Evolutionary conservation across 2,888 invertebrate species (phyloP).

Genomic region (Capitulum mitella): DNA sequence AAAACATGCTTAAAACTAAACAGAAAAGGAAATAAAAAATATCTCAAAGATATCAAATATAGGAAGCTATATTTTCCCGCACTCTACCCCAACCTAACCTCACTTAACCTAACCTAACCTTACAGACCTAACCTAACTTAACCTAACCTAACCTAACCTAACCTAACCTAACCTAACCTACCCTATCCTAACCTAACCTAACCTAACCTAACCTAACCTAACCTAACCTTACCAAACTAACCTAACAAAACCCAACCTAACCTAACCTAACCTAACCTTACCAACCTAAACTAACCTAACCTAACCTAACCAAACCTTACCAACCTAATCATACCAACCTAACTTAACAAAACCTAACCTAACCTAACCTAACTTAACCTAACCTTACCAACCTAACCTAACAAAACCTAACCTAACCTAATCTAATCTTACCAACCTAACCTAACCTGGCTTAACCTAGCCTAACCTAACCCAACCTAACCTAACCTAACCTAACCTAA

Average conservation of each 20-base stretch:
- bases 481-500: slow-evolving; percentile 27
- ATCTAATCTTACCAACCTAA: slow-evolving; percentile 30
- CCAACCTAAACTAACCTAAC: slow-evolving; percentile 20
- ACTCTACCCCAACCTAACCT: slow-evolving; percentile 30
- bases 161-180: slow-evolving; percentile 25
- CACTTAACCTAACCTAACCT: slow-evolving; percentile 26
- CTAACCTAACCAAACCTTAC: slow-evolving; percentile 25
- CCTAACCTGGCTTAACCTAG: slow-evolving; percentile 27
- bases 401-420: slow-evolving; percentile 27
- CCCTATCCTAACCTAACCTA: slow-evolving; percentile 27
- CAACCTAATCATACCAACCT: slow-evolving; percentile 28
- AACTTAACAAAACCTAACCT: slow-evolving; percentile 28
- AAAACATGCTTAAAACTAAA: too few relatives aligned
- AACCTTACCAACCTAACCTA: slow-evolving; percentile 27
- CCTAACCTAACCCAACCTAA: slow-evolving; percentile 28
- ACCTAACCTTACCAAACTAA: slow-evolving; percentile 25
- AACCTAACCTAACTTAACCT: slow-evolving; percentile 27
- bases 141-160: slow-evolving; percentile 26
- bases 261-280: slow-evolving; percentile 5
- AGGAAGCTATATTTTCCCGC: too few relatives aligned
- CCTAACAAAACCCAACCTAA: neutral
- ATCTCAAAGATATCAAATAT: too few relatives aligned
- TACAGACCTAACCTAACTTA: slow-evolving; percentile 25
- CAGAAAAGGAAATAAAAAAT: too few relatives aligned
- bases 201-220: slow-evolving; percentile 27